phyloP scores from a whole-genome alignment of 2,888 invertebrate species.

The Eilema caniola region DNA sequence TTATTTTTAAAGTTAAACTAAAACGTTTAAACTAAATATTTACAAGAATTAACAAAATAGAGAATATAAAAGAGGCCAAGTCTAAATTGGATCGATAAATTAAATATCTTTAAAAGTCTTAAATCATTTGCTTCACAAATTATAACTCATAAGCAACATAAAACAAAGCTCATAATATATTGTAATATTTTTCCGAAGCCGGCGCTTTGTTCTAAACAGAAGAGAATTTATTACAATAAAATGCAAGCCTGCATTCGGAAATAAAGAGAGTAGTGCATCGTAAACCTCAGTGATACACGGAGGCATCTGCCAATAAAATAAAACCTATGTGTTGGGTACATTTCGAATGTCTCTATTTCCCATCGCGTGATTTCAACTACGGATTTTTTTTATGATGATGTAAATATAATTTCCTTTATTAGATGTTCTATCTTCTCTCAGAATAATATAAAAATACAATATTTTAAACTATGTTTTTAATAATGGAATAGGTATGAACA shows the following conservation, averaged over 20 bases:
- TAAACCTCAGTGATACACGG: constrained; percentile 79
- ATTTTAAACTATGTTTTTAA: too few relatives aligned
- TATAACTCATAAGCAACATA: constrained; percentile 21
- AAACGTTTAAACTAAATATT: too few relatives aligned
- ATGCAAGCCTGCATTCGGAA: constrained; percentile 60
- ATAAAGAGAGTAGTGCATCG: constrained; percentile 77
- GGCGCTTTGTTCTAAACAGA: constrained; percentile 51
- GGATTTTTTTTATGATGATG: neutral
- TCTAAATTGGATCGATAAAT: neutral
- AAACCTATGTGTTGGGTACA: constrained; percentile 70
- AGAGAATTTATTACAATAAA: constrained; percentile 62
- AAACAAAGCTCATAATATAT: constrained; percentile 43
- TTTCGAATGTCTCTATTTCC: constrained; percentile 64
- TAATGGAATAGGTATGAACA: too few relatives aligned
- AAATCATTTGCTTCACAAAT: constrained; percentile 5
- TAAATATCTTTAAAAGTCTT: neutral
- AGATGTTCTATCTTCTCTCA: neutral
- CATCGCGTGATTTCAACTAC: constrained; percentile 43
- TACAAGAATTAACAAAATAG: too few relatives aligned
- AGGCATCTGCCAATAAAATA: constrained; percentile 74
- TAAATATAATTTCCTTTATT: neutral
- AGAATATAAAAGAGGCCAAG: neutral
- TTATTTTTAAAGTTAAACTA: too few relatives aligned
- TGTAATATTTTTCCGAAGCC: constrained; percentile 47
- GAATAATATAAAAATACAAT: neutral